A percentile compares a stretch with the other conserved stretches of the same genome.
phyloP scores from a whole-genome alignment of 2,888 invertebrate genomes.

The Augiades crinisus region DNA sequence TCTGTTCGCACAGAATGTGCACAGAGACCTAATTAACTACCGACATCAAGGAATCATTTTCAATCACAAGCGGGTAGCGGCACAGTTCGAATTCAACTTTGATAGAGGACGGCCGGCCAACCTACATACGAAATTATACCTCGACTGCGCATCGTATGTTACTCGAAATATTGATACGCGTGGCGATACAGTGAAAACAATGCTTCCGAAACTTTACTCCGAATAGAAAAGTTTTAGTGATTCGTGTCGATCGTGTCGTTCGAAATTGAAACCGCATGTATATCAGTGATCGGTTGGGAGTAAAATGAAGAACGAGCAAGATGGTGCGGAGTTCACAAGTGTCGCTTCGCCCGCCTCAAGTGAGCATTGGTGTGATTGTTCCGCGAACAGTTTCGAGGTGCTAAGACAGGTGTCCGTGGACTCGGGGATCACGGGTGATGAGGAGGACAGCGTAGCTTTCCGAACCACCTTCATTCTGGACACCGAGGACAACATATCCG shows the following conservation, averaged over 20 bases:
- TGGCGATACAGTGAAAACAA: neutral
- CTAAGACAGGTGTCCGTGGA: conserved; percentile 45
- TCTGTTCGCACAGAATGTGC: neutral
- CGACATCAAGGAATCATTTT: conserved; percentile 2
- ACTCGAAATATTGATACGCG: neutral
- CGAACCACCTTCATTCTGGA: conserved; percentile 34
- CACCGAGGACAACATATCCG: conserved; percentile 48
- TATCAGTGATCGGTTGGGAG: conserved; percentile 30
- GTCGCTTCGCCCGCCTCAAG: conserved; percentile 36
- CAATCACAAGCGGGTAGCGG: conserved; percentile 4
- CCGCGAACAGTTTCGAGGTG: conserved; percentile 30
- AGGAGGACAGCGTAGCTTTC: conserved; percentile 33
- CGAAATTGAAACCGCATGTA: conserved; percentile 40
- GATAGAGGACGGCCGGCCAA: conserved; percentile 31
- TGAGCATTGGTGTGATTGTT: conserved; percentile 32
- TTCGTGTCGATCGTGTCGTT: neutral
- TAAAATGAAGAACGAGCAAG: conserved; percentile 36
- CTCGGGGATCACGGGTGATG: conserved; percentile 49
- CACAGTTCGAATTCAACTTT: conserved; percentile 37
- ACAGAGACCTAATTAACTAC: conserved; percentile 8
- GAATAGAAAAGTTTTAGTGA: too few species aligned
- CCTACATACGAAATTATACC: conserved; percentile 8
- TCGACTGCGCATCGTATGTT: neutral
- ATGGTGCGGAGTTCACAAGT: conserved; percentile 45
- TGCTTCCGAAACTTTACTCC: too few species aligned